phyloP scores from a whole-genome alignment of 1,140 invertebrate genomes.

The Hyles vespertilio region DNA sequence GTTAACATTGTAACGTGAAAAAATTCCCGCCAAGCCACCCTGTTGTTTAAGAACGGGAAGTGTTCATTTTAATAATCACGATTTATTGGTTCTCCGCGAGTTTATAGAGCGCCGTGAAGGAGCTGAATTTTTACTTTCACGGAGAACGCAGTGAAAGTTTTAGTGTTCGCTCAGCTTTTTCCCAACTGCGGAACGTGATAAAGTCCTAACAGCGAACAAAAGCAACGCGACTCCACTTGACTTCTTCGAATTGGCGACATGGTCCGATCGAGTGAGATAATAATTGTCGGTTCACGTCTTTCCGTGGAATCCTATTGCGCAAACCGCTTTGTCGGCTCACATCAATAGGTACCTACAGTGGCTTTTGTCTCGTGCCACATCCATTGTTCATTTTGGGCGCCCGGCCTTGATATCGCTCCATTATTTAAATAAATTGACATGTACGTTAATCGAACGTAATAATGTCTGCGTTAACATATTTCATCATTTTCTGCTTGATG shows the following conservation, averaged over 20 bases:
- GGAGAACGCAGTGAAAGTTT: too few relatives aligned
- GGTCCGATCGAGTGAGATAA: constrained; percentile 59
- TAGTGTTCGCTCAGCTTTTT: too few relatives aligned
- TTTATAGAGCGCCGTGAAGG: too few relatives aligned
- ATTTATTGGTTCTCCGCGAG: too few relatives aligned
- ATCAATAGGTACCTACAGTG: constrained; percentile 51
- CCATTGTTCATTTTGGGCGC: constrained; percentile 65
- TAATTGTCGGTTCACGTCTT: constrained; percentile 69
- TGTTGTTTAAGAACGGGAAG: constrained; percentile 4
- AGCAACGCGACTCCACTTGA: constrained; percentile 28
- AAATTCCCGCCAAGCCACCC: constrained; percentile 38
- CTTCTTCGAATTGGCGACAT: constrained; percentile 58
- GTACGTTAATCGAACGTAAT: constrained; percentile 26
- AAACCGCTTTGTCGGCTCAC: constrained; percentile 65
- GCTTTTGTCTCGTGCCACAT: constrained; percentile 66
- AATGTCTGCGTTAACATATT: too few relatives aligned
- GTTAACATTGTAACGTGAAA: constrained; percentile 68
- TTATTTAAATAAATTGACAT: constrained; percentile 51
- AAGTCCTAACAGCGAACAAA: constrained; percentile 24
- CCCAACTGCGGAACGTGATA: constrained; percentile 2
- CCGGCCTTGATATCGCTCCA: constrained; percentile 58
- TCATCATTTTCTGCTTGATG: neutral
- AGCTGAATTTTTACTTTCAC: too few relatives aligned
- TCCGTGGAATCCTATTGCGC: constrained; percentile 69
- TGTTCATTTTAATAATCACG: constrained; percentile 10